Base-by-base conservation (phyloP, 2,113 vertebrate genomes). In the Mormyrus iriodes region DNA sequence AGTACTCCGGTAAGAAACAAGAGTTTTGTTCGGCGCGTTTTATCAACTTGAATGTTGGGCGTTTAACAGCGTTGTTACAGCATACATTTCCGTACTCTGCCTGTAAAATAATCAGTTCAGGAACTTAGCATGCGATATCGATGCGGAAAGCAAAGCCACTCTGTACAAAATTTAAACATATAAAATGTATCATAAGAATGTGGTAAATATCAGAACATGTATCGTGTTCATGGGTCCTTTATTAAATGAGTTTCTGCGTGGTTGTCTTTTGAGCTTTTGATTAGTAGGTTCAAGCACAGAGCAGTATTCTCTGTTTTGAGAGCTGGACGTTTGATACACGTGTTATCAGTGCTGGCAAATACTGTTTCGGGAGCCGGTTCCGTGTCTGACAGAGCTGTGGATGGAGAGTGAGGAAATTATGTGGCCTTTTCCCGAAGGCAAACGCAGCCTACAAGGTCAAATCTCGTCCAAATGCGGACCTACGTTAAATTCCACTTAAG, bases 1-100 rank as follows among this genome's bases (percentile, higher is more conserved):
- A 92, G 91, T 91, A 85, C 85, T 88, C 87, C 82, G 91, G 90
- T 92, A 90, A 92, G 91, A 89, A 89, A 89, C 58, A 51, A 82
- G 35, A 91, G 86, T 90, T 90, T 82, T 88, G 10, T 79, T 85
- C 87, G 46, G 86, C 69, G 88, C 88, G 53, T 90, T 88, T 31
- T 88, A 58, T 88, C 65, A 83, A 88, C 85, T 51, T 52, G 27
- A 48, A 90, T 82, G 89, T 87, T 35, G 48, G 42, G 21, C 52
- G 51, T 49, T 19, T 89, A 52, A 39, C 52, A 31, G 19, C 13
- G 53, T 61, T 58, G 35, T 19, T 52, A 19, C 35, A 12, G 12
- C 27, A 27, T 52, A 55, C n/a, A 69, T 85, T 69, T 17, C 88
- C 6, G 12, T 15, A 19, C 31, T 9, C n/a, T 27, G 46, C 13